These are phyloP conservation scores for Polypedilum pembai DNA, from an alignment of 1,140 invertebrate genomes.

Conservation along the genomic window DNA sequence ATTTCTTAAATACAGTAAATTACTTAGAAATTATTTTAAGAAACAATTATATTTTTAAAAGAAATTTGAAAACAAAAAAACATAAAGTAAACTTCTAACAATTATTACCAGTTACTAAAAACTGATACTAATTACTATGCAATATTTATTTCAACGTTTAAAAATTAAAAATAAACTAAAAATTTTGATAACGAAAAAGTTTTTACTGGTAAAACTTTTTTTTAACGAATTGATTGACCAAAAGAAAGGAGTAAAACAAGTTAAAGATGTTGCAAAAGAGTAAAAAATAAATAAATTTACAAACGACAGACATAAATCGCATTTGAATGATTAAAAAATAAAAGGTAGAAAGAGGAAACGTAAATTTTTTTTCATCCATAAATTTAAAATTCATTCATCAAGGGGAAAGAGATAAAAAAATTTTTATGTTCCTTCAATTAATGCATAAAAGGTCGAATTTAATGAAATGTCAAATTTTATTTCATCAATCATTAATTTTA, in stretches of 20 bases:
- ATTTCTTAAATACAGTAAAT: no score
- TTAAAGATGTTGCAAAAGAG: conserved; percentile 6
- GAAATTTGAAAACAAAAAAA: no score
- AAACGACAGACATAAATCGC: neutral
- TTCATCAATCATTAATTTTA: conserved; percentile 2
- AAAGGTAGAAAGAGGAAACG: neutral
- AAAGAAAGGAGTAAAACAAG: neutral
- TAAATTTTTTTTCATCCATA: neutral
- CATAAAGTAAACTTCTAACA: no score
- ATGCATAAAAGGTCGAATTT: neutral
- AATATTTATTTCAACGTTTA: no score
- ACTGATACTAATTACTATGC: no score
- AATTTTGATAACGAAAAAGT: no score
- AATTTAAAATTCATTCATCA: neutral
- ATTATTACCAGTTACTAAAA: no score
- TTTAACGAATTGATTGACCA: no score
- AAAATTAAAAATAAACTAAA: no score
- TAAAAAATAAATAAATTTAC: neutral
- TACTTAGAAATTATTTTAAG: no score
- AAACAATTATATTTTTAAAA: no score
- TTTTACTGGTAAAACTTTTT: no score
- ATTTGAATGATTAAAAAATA: neutral
- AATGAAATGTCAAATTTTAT: neutral
- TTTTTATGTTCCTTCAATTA: neutral
- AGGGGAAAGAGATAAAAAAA: neutral